Base-by-base conservation (phyloP, 2,888 invertebrate species). In the Rhyacophila evoluta region DNA sequence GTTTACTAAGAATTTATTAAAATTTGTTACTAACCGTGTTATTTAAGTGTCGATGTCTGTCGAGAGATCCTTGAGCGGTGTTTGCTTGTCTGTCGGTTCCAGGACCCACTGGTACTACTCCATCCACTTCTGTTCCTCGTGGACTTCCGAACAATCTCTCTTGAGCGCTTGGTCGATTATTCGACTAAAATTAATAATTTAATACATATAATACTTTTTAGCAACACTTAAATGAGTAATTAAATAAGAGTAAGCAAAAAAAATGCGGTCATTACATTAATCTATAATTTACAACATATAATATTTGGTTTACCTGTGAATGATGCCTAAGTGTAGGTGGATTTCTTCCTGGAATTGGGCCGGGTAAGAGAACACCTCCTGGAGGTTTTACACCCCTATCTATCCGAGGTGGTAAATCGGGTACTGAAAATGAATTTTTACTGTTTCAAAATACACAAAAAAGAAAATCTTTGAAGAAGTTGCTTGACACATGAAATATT, bases 381-480 rank as follows among this genome's bases (percentile, higher is more conserved):
- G 95, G 93, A 3, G 97, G 97, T 84, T 97, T 95, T 1, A 90
- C 93, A 78, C 92, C 94, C 29, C 95, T 89, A 87, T 95, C 94
- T 25, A 96, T 93, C 75, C 96, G 91, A 1, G 97, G 97, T 0
- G 97, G 97, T 79, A 97, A 87, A 88, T 97, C 96, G 1, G 96
- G 96, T 15, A 93, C 93, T 84, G 41, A 4, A 68, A 73, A n/a
- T n/a, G n/a, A n/a, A n/a, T n/a, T n/a, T n/a, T n/a, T n/a, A n/a
- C n/a, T n/a, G n/a, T n/a, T n/a, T n/a, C n/a, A n/a, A n/a, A n/a
- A n/a, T n/a, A n/a, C n/a, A n/a, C n/a, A n/a, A n/a, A n/a, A n/a
- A n/a, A n/a, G n/a, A n/a, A n/a, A n/a, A n/a, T n/a, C n/a, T n/a
- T n/a, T n/a, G n/a, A n/a, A n/a, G n/a, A n/a, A n/a, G n/a, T n/a